Base-by-base conservation (phyloP, 2,797 vertebrate genomes). In the Amniataba percoides region DNA sequence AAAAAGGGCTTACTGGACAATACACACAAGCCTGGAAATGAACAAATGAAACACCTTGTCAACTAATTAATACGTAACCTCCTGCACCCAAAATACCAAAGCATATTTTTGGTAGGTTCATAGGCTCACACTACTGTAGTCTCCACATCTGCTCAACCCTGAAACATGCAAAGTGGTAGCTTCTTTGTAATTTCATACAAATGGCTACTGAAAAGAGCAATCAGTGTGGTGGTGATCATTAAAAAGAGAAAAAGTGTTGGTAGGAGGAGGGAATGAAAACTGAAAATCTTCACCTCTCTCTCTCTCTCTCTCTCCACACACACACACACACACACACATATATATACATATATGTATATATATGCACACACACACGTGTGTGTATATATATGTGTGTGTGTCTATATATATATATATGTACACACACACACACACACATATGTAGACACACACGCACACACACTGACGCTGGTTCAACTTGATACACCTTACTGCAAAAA, bases 161-260 rank as follows among this genome's bases (percentile, higher is more conserved):
- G 73, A 81, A 85, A 81, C 73, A 86, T 88, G 84, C 86, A 84
- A 82, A 75, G 66, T 67, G 74, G 66, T 78, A 36, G 27, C 59
- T 73, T 70, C 49, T 74, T 77, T 81, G 75, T 43, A 16, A 34
- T 69, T 80, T 52, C 58, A 67, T 81, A 78, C 73, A 78, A 73
- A 86, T 55, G 70, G 61, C 73, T 77, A 77, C 68, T 77, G 48
- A 81, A 67, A 18, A 67, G 36, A 51, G 43, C 12, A 14, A 15
- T 67, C 65, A 61, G 67, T 67, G 64, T 67, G 64, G 64, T 68
- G 49, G 70, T 59, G 69, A 86, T 71, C 61, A 68, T 66, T 84
- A 80, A 93, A 78, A 72, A 69, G 59, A 89, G 57, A 51, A 65
- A 91, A 91, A 91, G 93, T 91, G 92, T 93, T 92, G 88, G 80